Evolutionary conservation across 2,113 vertebrate species (phyloP).

Genomic region (Columba livia): DNA sequence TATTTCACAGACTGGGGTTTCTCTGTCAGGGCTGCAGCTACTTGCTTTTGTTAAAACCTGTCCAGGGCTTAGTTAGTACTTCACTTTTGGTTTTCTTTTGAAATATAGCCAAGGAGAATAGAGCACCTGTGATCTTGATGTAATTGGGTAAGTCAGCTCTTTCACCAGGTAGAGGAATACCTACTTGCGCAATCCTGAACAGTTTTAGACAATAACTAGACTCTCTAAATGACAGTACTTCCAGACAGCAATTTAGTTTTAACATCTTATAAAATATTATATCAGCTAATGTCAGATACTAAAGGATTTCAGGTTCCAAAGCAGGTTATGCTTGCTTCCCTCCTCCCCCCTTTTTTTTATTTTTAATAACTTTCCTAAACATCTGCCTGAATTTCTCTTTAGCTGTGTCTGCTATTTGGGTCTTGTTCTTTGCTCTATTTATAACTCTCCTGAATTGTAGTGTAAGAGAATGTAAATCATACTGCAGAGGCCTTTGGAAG

Average conservation of each 20-base stretch:
- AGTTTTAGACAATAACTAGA: neutral
- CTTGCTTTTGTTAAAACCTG: neutral
- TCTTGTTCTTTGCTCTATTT: neutral
- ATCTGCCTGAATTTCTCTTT: neutral
- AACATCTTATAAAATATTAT: neutral
- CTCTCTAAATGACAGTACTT: neutral
- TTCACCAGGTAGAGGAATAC: neutral
- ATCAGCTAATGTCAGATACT: neutral
- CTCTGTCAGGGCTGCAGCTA: neutral
- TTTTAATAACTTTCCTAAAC: neutral
- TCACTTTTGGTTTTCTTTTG: neutral
- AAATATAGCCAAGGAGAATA: neutral
- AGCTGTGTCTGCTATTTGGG: neutral
- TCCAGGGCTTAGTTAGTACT: neutral
- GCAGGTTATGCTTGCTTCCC: neutral
- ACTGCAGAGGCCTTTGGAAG: neutral
- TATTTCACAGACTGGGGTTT: neutral
- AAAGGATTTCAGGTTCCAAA: neutral
- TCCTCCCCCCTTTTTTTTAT: accelerated
- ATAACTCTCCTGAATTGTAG: neutral
- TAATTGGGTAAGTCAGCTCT: neutral
- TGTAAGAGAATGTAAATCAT: neutral
- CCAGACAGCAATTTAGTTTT: neutral
- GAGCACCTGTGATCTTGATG: neutral
- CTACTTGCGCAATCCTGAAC: neutral